Base-by-base conservation (phyloP, 2,888 invertebrate genomes). In the Diaprepes abbreviatus region DNA sequence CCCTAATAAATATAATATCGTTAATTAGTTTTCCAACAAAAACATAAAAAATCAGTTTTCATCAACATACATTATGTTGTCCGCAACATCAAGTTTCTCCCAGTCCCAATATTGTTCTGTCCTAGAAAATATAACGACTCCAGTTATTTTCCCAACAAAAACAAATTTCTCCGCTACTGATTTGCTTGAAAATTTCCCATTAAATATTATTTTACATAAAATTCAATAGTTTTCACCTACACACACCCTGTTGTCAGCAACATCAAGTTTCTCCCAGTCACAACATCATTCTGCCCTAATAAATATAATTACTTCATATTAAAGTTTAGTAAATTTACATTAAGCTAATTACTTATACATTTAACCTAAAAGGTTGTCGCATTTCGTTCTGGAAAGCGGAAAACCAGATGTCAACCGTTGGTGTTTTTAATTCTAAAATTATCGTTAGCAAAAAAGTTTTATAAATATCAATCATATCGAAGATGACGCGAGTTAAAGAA, bases 291-390 rank as follows among this genome's bases (percentile, higher is more conserved):
- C 38, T 12, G 38, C 62, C 67, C 55, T 67, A 67, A 67, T 67
- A 67, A 60, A 67, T 60, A 62, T 55, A 67, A 67, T 67, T 66
- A 66, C 66, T 48, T 50, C 40, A 48, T 35, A 58, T 66, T 50
- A 50, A 10, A 45, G 31, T 33, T 28, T 24, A n/a, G 10, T 14
- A 16, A 36, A 55, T 35, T 17, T 55, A 54, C 60, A 67, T 67
- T 67, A 62, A 55, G 40, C 55, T 67, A 54, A 67, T 67, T 67
- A 58, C 54, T 60, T 54, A 50, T 36, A 55, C 43, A 67, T 35
- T 55, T 52, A 10, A 14, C 35, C 21, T 31, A 12, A 64, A 40
- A 40, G 16, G 43, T 55, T 62, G 55, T 45, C 67, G 60, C 62
- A 55, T 43, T 62, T 28, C 14, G 54, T 35, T 52, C 21, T 38